These are phyloP conservation scores for Diadumene lineata DNA, from an alignment of 92 coral and sea anemone genomes.

Conservation along the genomic window DNA sequence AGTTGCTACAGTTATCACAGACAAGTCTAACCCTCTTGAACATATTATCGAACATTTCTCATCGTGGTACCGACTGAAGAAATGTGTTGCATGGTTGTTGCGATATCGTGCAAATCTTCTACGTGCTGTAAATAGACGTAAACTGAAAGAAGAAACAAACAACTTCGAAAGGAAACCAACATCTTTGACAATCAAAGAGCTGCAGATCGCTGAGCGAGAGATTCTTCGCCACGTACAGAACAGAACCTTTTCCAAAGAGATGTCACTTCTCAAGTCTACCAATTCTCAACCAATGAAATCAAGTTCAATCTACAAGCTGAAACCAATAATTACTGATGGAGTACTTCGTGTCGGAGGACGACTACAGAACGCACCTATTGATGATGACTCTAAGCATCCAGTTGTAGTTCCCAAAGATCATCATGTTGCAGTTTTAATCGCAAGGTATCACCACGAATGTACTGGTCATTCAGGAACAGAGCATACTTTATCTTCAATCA, in stretches of 20 bases:
- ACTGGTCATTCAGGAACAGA: conserved; percentile 43
- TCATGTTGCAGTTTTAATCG: conserved; percentile 35
- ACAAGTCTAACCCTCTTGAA: conserved; percentile 2
- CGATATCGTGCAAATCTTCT: conserved; percentile 49
- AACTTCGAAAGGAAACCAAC: conserved; percentile 7
- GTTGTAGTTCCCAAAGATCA: conserved; percentile 30
- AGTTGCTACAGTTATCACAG: not conserved
- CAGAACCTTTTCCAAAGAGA: conserved; percentile 42
- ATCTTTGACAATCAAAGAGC: conserved; percentile 45
- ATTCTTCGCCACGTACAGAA: conserved; percentile 40
- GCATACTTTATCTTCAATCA: conserved; percentile 28
- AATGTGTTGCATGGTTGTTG: conserved; percentile 45
- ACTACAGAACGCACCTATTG: conserved; percentile 33
- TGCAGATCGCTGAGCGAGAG: conserved; percentile 41
- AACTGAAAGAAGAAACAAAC: conserved; percentile 8
- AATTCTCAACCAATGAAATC: conserved; percentile 14
- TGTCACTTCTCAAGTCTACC: conserved; percentile 7
- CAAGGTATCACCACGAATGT: conserved; percentile 26
- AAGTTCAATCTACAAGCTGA: conserved; percentile 41
- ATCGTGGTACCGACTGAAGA: conserved; percentile 51
- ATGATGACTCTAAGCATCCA: conserved; percentile 14
- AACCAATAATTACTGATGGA: conserved; percentile 27
- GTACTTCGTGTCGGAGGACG: conserved; percentile 48
- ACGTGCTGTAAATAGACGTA: conserved; percentile 28
- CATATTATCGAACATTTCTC: conserved; percentile 44